phyloP scores from a whole-genome alignment of 2,797 vertebrate species.

The Astyanax mexicanus region DNA sequence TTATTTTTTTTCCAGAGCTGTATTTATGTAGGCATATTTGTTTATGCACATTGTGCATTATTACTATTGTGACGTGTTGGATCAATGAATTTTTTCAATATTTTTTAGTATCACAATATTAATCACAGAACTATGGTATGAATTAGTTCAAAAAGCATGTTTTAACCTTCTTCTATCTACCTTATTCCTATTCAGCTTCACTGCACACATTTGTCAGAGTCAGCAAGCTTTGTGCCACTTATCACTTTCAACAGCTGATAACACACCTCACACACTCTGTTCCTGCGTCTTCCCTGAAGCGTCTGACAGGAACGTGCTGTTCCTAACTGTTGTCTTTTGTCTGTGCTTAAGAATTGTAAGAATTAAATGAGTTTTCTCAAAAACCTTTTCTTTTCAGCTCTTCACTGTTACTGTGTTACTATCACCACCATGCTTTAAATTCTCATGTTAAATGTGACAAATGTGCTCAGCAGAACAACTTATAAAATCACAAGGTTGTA shows the following conservation, averaged over 20 bases:
- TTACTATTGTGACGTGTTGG: no score
- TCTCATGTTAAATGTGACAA: no score
- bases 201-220: not conserved
- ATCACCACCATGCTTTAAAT: no score
- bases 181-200: not conserved
- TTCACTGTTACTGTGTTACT: not conserved
- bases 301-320: slow-evolving; percentile 5
- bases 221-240: not conserved
- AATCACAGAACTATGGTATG: not conserved
- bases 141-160: no score
- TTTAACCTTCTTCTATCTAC: not conserved
- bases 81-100: no score
- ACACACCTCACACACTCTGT: slow-evolving; percentile 21
- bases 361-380: no score
- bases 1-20: no score
- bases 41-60: no score
- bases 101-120: no score
- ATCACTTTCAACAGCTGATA: slow-evolving; percentile 10
- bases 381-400: slow-evolving; percentile 1
- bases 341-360: not conserved
- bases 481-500: no score
- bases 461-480: no score
- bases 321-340: not conserved
- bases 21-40: no score
- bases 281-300: not conserved